A percentile compares a stretch with the other conserved stretches of the same genome.
These are phyloP conservation scores for Xestia c-nigrum DNA, from an alignment of 2,888 invertebrate species.

Conservation along the genomic window DNA sequence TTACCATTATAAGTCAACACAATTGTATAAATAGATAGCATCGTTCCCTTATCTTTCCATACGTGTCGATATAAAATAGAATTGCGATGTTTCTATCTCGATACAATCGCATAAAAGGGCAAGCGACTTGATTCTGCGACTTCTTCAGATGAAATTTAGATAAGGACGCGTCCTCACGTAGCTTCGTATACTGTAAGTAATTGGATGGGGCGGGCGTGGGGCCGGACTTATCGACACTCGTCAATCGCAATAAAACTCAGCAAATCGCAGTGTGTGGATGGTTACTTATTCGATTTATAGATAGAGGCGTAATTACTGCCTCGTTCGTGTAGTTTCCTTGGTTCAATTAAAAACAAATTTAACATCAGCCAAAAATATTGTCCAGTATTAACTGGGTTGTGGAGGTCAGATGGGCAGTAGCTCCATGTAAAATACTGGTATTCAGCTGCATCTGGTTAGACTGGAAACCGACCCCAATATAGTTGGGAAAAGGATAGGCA, in stretches of 20 bases:
- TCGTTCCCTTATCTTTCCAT: constrained; percentile 74
- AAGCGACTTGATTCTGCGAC: constrained; percentile 75
- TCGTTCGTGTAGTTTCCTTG: too few species aligned
- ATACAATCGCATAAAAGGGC: constrained; percentile 68
- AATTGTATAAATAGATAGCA: constrained; percentile 67
- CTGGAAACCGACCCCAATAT: too few species aligned
- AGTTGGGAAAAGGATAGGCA: too few species aligned
- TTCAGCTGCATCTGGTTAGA: too few species aligned
- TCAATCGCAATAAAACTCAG: constrained; percentile 88
- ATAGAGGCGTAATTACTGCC: constrained; percentile 51
- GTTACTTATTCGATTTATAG: constrained; percentile 56
- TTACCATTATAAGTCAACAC: constrained; percentile 68
- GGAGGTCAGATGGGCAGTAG: too few species aligned
- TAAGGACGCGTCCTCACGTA: constrained; percentile 79
- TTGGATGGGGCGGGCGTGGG: constrained; percentile 83
- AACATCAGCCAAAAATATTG: not conserved
- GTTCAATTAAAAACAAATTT: not conserved
- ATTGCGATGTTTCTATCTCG: constrained; percentile 74
- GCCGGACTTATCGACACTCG: constrained; percentile 81
- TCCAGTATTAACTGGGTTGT: not conserved
- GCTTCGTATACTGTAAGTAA: constrained; percentile 82
- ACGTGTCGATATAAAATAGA: constrained; percentile 81
- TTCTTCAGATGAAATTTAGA: constrained; percentile 88
- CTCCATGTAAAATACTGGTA: too few species aligned
- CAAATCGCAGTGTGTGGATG: constrained; percentile 68